Percentiles rank a stretch among this genome's conserved stretches.
Conservation (phyloP, 1,140 invertebrate genomes). For the Hesperophylax magnus region DNA sequence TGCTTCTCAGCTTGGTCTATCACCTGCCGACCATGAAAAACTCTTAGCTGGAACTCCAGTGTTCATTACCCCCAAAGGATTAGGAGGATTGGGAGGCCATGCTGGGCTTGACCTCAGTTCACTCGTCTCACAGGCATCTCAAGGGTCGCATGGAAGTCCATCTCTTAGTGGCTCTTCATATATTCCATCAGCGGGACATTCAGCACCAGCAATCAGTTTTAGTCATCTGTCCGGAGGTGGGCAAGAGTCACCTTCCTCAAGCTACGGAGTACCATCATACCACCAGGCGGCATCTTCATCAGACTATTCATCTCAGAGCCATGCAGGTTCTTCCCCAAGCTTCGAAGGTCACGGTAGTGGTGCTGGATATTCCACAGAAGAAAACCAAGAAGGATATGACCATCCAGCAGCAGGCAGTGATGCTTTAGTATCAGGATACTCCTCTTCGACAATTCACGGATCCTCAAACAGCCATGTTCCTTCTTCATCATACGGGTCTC, state of each 20-base stretch:
- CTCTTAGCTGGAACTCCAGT: slow-evolving; percentile 43
- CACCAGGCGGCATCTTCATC: slow-evolving; percentile 41
- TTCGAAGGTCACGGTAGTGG: slow-evolving; percentile 7
- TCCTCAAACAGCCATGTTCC: slow-evolving; percentile 4
- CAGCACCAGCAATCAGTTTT: slow-evolving; percentile 51
- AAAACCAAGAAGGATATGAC: slow-evolving; percentile 1
- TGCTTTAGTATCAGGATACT: background rate
- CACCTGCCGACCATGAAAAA: slow-evolving; percentile 25
- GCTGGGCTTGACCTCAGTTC: slow-evolving; percentile 26
- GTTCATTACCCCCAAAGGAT: slow-evolving; percentile 47
- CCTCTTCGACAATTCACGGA: slow-evolving; percentile 11
- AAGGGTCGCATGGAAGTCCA: slow-evolving; percentile 51
- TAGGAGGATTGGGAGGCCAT: slow-evolving; percentile 27
- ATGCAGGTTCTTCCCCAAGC: slow-evolving; percentile 19
- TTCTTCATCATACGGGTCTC: slow-evolving; percentile 21
- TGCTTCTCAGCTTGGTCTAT: slow-evolving; percentile 23
- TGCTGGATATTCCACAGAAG: slow-evolving; percentile 18
- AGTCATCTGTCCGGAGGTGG: slow-evolving; percentile 29
- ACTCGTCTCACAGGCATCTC: slow-evolving; percentile 28
- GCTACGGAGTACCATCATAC: slow-evolving; percentile 27
- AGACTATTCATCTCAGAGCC: background rate
- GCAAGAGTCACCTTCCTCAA: slow-evolving; percentile 36
- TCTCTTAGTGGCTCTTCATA: slow-evolving; percentile 51
- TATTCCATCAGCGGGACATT: slow-evolving; percentile 53
- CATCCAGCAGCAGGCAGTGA: background rate